phyloP scores from a whole-genome alignment of 2,113 vertebrate species.

The Chitala chitala region DNA sequence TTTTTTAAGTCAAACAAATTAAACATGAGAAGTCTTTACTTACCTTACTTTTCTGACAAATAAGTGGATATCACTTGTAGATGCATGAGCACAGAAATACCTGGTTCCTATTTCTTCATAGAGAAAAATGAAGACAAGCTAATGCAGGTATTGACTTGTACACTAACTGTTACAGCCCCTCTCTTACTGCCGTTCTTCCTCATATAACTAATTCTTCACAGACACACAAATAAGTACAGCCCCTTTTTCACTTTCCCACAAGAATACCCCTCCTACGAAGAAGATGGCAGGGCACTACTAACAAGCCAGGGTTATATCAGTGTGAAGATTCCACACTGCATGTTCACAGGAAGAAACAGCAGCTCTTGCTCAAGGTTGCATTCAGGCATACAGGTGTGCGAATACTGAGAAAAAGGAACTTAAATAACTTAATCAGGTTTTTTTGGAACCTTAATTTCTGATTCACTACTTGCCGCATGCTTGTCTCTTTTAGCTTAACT shows the following conservation, averaged over 20 bases:
- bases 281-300: slow-evolving; percentile 21
- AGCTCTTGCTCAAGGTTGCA: neutral
- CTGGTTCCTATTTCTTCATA: no score
- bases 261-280: slow-evolving; percentile 5
- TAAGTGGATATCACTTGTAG: neutral
- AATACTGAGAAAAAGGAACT: neutral
- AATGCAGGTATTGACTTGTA: neutral
- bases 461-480: neutral
- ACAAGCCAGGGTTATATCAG: slow-evolving; percentile 21
- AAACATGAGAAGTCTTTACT: no score
- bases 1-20: no score
- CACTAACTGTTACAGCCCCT: neutral
- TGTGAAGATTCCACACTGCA: neutral
- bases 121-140: no score
- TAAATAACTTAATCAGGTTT: neutral
- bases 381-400: slow-evolving; percentile 6
- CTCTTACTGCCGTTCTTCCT: neutral
- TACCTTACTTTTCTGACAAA: neutral
- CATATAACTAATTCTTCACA: no score
- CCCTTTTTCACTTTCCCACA: slow-evolving; percentile 19
- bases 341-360: neutral
- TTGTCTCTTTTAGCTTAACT: neutral
- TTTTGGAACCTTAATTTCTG: neutral
- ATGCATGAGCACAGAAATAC: no score
- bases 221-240: neutral